Conservation (phyloP, 2,888 invertebrate species). For the Dicycla oo region DNA sequence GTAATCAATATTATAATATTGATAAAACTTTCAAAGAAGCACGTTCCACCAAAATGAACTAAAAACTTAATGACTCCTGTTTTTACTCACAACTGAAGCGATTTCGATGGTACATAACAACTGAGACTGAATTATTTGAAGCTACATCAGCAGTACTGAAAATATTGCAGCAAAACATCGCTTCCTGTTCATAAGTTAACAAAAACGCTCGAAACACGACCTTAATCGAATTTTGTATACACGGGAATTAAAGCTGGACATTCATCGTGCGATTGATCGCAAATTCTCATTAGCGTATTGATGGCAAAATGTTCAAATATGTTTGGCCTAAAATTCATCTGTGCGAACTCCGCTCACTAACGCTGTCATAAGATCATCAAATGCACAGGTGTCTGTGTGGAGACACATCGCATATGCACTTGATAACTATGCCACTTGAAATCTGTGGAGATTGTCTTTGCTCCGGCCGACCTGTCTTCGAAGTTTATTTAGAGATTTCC, state of each 20-base stretch:
- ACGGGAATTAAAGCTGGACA: conserved; percentile 67
- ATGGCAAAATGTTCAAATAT: too few species aligned
- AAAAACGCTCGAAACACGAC: conserved; percentile 76
- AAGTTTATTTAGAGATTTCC: too few species aligned
- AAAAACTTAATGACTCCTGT: conserved; percentile 32
- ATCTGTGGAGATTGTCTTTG: too few species aligned
- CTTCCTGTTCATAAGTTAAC: conserved; percentile 72
- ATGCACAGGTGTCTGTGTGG: too few species aligned
- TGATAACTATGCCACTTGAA: too few species aligned
- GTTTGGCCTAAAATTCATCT: too few species aligned
- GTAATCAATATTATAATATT: background rate
- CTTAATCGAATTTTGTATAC: conserved; percentile 81
- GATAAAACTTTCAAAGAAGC: conserved; percentile 1
- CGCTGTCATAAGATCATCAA: too few species aligned
- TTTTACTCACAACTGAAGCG: conserved; percentile 11
- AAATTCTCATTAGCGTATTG: too few species aligned
- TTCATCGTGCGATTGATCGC: conserved; percentile 53
- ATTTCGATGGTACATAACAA: conserved; percentile 8
- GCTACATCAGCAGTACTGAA: conserved; percentile 44
- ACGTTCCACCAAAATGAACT: conserved; percentile 14
- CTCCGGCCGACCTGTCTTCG: too few species aligned
- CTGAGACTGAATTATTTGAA: conserved; percentile 56
- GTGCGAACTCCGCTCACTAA: too few species aligned
- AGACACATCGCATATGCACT: too few species aligned
- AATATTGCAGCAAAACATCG: conserved; percentile 64